phyloP scores from a whole-genome alignment of 2,797 vertebrate species.

The Mormyrops boulengeri region DNA sequence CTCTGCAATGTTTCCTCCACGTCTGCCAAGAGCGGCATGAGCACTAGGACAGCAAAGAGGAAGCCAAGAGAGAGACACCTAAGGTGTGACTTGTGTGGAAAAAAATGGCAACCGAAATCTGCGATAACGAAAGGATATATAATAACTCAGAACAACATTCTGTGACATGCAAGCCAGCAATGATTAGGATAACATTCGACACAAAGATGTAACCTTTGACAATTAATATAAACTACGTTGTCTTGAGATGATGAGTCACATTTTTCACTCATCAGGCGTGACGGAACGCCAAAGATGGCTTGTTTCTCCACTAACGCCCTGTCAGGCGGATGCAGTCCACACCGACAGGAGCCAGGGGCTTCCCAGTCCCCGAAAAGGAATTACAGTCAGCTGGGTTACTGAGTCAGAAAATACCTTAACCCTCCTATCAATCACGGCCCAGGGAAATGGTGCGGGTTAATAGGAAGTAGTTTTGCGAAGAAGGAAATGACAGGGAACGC shows the following conservation, averaged over 20 bases:
- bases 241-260: neutral
- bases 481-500: neutral
- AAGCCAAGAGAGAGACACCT: neutral
- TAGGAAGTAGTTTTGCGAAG: conserved; percentile 13
- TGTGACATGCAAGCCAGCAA: neutral
- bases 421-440: conserved; percentile 25
- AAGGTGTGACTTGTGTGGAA: neutral
- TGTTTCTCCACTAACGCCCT: neutral
- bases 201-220: neutral
- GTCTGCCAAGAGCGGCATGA: conserved; percentile 2
- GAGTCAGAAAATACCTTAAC: conserved; percentile 30
- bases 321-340: neutral
- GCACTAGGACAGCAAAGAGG: neutral
- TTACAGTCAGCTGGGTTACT: conserved; percentile 28
- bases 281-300: neutral
- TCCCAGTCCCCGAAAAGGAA: conserved; percentile 19
- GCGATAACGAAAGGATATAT: neutral
- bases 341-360: neutral
- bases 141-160: neutral
- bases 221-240: neutral
- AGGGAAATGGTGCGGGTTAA: conserved; percentile 12
- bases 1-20: neutral
- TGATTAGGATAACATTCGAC: neutral
- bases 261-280: neutral
- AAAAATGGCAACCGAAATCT: neutral